Evolutionary conservation across 1,140 invertebrate genomes (phyloP).

Genomic region (Megalonaias nervosa): DNA sequence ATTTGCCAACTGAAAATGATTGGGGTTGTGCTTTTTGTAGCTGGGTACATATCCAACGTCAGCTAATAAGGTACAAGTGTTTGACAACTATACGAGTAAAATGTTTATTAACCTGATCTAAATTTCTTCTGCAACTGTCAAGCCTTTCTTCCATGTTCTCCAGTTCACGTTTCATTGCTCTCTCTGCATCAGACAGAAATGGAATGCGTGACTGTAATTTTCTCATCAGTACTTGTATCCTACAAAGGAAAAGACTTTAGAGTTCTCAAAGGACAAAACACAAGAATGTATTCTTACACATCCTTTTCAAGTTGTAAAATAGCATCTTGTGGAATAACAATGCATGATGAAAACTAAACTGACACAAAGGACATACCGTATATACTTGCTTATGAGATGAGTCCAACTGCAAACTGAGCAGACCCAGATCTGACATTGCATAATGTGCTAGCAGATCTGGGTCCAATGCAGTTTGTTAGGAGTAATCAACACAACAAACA

Average conservation of each 20-base stretch:
- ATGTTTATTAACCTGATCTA: conserved; percentile 20
- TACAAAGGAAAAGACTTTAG: conserved; percentile 5
- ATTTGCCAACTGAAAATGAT: background rate
- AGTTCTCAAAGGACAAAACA: background rate
- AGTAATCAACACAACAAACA: no score
- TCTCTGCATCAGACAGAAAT: conserved; percentile 28
- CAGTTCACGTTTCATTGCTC: conserved; percentile 34
- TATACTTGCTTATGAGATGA: no score
- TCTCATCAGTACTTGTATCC: conserved; percentile 23
- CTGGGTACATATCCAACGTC: background rate
- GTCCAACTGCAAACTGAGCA: no score
- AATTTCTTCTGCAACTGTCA: conserved; percentile 17
- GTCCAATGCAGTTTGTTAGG: no score
- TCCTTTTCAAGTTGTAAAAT: no score
- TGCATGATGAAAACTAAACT: no score
- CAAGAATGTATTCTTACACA: no score
- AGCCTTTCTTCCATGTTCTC: conserved; percentile 30
- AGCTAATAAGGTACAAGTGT: background rate
- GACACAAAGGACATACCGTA: no score
- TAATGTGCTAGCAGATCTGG: no score
- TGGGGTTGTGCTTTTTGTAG: background rate
- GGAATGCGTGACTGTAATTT: conserved; percentile 30
- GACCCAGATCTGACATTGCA: no score
- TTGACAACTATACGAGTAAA: background rate
- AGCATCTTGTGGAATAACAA: no score